Base-by-base conservation (phyloP, 2,888 invertebrate species). In the Sinohyriopsis cumingii region DNA sequence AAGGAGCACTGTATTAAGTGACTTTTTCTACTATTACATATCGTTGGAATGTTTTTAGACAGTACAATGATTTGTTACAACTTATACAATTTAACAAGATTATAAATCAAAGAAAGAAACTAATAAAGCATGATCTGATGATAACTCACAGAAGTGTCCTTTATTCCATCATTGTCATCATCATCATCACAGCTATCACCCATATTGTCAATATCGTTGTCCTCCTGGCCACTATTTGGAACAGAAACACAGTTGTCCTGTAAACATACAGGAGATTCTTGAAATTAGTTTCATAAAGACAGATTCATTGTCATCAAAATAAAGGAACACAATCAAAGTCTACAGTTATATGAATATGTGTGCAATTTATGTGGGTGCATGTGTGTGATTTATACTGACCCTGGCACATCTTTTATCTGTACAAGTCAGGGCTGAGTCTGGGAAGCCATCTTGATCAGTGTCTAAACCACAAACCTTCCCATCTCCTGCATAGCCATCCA, bases 141-240 rank as follows among this genome's bases (percentile, higher is more conserved):
- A 45, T 12, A 12, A 45, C 64, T 25, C 59, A 74, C 76, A 64
- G 61, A 62, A 28, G 59, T 65, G 68, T 83, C 82, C 45, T 69
- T 70, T 33, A 79, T 68, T 1, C 75, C 76, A 71, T 84, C 84
- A 75, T 79, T 80, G 62, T 84, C 84, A 69, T 82, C 82, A 72
- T 84, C 80, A 18, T 24, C 57, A 59, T 86, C 86, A 81, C 85
- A 85, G 54, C 76, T 76, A 65, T 85, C 81, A 0, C 83, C 85
- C 20, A 72, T 60, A 3, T 69, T 65, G 60, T 82, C 82, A 19
- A 67, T 67, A 63, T 85, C 82, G 18, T 75, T 78, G 67, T 85
- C 82, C 25, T 75, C 76, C 72, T 86, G 85, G 62, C 80, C 80
- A 60, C 81, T 77, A 67, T 85, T 86, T 15, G 84, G 83, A 19